Evolutionary conservation across 2,888 invertebrate genomes (phyloP), one percentile per base, ranked within the genome.

Genomic region (Gryllus longicercus): DNA sequence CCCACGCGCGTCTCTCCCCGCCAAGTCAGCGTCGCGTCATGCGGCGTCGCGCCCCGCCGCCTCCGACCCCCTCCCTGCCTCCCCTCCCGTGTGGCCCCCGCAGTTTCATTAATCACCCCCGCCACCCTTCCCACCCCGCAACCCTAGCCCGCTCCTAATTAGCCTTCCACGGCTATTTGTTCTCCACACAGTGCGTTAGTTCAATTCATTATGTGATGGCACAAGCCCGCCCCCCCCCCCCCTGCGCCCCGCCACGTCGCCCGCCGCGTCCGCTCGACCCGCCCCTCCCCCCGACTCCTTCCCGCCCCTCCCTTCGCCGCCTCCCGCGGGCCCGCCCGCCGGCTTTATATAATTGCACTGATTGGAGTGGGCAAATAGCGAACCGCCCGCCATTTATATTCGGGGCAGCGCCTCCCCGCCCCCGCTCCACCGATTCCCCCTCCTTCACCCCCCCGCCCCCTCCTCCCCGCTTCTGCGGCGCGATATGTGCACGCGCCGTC

Each of bases 271-370:
- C 63, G n/a, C n/a, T n/a, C 63, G 16, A 18, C 63, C 63, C n/a
- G n/a, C 63, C n/a, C 63, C n/a, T 63, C 63, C 14, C 63, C 14
- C 8, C 14, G 14, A 11, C 63, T 11, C 4, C 63, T 8, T 11
- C 50, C 50, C 77, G 3, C 16, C 11, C 63, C 63, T 3, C 8
- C 5, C 63, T 5, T 2, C 63, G 16, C 18, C 14, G 16, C n/a
- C 63, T 63, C n/a, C 63, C 14, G 16, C 14, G n/a, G n/a, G 14
- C 63, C 63, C n/a, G 63, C 63, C 63, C 77, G 38, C 50, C 77
- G n/a, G 50, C 77, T 49, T 63, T 49, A 77, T 80, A 80, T 80
- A 80, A 80, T 78, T 80, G 78, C 80, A 76, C 78, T 80, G 80
- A 80, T 80, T 80, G 74, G 80, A 80, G 80, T 80, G 75, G 51